phyloP scores from a whole-genome alignment of 1,140 invertebrate species.

The Gryon sp. region DNA sequence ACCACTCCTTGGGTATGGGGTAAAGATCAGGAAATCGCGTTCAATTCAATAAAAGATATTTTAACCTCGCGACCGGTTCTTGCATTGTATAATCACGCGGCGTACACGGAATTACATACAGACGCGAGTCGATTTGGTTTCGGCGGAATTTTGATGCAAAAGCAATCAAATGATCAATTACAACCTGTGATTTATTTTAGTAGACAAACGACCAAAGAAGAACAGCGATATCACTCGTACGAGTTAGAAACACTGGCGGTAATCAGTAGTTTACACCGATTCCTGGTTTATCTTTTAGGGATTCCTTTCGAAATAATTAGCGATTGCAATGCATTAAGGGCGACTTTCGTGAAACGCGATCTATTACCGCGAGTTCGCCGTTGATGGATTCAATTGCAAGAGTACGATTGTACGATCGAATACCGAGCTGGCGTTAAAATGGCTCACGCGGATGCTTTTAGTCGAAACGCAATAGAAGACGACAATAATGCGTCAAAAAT shows the following conservation, averaged over 20 bases:
- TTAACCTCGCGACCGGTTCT: neutral
- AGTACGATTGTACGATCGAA: neutral
- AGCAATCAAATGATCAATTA: slow-evolving; percentile 1
- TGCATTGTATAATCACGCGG: neutral
- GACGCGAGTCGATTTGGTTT: slow-evolving; percentile 38
- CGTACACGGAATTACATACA: neutral
- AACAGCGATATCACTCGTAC: slow-evolving; percentile 62
- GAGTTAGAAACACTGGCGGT: slow-evolving; percentile 72
- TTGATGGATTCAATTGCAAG: neutral
- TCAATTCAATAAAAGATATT: slow-evolving; percentile 58
- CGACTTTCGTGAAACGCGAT: neutral
- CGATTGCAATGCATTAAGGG: neutral
- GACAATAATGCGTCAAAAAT: too few species aligned
- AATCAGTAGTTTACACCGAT: slow-evolving; percentile 55
- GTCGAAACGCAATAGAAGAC: neutral
- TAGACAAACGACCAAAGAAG: slow-evolving; percentile 53
- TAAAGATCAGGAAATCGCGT: neutral
- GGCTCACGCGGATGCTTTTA: neutral
- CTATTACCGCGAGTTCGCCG: neutral
- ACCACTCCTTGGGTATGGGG: neutral
- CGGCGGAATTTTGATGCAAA: slow-evolving; percentile 63
- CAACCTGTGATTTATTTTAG: slow-evolving; percentile 63
- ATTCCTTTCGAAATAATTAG: slow-evolving; percentile 67
- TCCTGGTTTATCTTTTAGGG: slow-evolving; percentile 68
- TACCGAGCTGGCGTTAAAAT: neutral